Evolutionary conservation across 2,113 vertebrate genomes (phyloP).

Genomic region (Dromiciops gliroides): DNA sequence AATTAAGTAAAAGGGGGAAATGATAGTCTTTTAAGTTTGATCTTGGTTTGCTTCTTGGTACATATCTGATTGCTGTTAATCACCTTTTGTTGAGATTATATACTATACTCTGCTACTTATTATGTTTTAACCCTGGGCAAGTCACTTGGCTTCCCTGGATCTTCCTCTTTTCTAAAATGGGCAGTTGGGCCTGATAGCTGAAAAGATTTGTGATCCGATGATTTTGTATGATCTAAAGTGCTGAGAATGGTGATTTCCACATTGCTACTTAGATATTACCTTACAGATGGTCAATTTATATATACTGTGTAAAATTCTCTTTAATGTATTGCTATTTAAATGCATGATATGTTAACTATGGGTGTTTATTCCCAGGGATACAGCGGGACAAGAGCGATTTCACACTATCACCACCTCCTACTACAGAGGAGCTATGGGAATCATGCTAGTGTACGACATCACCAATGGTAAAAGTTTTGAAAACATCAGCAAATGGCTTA

Average conservation of each 20-base stretch:
- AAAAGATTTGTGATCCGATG: background rate
- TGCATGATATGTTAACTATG: conserved; percentile 43
- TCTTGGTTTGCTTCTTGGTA: background rate
- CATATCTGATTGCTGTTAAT: background rate
- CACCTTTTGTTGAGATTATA: background rate
- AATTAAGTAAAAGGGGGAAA: background rate
- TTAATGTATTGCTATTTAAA: background rate
- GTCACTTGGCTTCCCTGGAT: background rate
- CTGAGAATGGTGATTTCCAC: background rate
- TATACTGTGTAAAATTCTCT: background rate
- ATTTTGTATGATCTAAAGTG: background rate
- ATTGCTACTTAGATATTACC: conserved; percentile 34
- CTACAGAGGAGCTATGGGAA: conserved; percentile 99
- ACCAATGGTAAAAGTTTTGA: conserved; percentile 99
- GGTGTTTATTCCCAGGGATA: conserved; percentile 89
- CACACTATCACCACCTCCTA: conserved; percentile 99
- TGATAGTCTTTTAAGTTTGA: background rate
- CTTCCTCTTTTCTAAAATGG: background rate
- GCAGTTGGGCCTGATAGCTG: background rate
- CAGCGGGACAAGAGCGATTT: conserved; percentile 97
- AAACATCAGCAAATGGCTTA: conserved; percentile 99
- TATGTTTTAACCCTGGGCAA: background rate
- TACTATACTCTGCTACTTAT: background rate
- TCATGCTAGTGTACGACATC: conserved; percentile 99
- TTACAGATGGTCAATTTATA: accelerated